These are phyloP conservation scores for Astyanax mexicanus DNA, from an alignment of 2,797 vertebrate species.

Conservation along the genomic window DNA sequence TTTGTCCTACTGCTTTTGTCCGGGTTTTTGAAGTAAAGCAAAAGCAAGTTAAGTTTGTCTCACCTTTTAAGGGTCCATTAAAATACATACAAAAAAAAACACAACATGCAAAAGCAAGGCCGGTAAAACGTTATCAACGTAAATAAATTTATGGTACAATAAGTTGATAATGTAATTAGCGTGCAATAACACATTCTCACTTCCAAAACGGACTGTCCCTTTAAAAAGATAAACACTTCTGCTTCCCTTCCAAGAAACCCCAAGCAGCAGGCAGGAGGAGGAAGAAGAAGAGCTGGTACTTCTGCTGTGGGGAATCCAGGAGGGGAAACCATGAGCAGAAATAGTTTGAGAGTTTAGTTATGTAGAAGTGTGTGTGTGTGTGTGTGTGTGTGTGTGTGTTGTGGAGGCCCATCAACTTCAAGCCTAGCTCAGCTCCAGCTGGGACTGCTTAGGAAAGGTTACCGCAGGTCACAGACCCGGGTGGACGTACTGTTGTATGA, in stretches of 20 bases:
- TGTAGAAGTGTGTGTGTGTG: constrained; percentile 19
- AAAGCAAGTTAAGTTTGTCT: too few species aligned
- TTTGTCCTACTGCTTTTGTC: too few species aligned
- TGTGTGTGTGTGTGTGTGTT: constrained; percentile 32
- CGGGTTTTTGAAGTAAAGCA: too few species aligned
- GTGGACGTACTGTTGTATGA: neutral
- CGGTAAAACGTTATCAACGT: too few species aligned
- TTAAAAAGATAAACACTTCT: neutral
- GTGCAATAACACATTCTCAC: too few species aligned
- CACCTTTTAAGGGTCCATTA: too few species aligned
- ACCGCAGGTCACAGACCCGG: constrained; percentile 26
- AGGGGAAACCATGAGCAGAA: constrained; percentile 10
- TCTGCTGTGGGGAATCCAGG: constrained; percentile 15
- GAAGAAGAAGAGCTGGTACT: constrained; percentile 29
- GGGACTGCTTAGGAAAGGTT: constrained; percentile 44
- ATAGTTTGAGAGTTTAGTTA: constrained; percentile 16
- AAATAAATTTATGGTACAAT: too few species aligned
- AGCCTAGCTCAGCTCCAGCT: constrained; percentile 36
- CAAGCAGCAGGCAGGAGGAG: neutral
- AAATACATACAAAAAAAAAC: too few species aligned
- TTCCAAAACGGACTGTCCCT: too few species aligned
- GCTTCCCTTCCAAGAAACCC: neutral
- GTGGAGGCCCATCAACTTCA: neutral
- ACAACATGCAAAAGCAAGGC: too few species aligned
- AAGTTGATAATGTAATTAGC: too few species aligned